These are phyloP conservation scores for Zaprionus camerounensis DNA, from an alignment of 1,140 invertebrate species.

Conservation along the genomic window DNA sequence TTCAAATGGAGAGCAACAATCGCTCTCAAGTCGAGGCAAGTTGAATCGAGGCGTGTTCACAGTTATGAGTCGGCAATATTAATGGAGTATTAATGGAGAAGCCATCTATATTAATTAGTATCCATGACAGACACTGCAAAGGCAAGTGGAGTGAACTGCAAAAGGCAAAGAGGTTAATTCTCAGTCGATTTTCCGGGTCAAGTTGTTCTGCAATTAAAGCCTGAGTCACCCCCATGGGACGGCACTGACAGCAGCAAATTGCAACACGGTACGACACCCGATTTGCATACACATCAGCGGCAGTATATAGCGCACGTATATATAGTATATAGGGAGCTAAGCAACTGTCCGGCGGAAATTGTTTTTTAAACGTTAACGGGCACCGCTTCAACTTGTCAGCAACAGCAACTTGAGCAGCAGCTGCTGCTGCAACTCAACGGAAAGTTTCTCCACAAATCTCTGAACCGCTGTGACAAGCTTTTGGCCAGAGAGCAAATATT, in stretches of 20 bases:
- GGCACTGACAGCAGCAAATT: slow-evolving; percentile 6
- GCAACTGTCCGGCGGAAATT: slow-evolving; percentile 30
- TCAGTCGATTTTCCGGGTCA: slow-evolving; percentile 15
- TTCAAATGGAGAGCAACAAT: slow-evolving; percentile 12
- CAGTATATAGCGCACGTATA: not conserved
- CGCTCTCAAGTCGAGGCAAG: not conserved
- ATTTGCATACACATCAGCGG: slow-evolving; percentile 33
- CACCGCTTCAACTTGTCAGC: slow-evolving; percentile 37
- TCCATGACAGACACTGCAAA: slow-evolving; percentile 20
- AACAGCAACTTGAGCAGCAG: slow-evolving; percentile 18
- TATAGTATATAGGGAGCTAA: not conserved
- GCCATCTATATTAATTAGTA: slow-evolving; percentile 54
- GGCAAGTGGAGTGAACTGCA: not conserved
- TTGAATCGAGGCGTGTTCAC: not conserved
- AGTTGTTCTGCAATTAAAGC: slow-evolving; percentile 8
- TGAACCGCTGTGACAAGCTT: slow-evolving; percentile 55
- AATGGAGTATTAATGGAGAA: slow-evolving; percentile 39
- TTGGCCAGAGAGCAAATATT: slow-evolving; percentile 69
- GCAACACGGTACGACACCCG: slow-evolving; percentile 1
- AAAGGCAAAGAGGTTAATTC: slow-evolving; percentile 14
- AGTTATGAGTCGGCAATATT: slow-evolving; percentile 30
- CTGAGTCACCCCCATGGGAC: not conserved
- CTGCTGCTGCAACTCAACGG: slow-evolving; percentile 20
- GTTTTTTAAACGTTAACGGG: slow-evolving; percentile 38
- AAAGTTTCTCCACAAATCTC: slow-evolving; percentile 44